Evolutionary conservation across 2,113 vertebrate genomes (phyloP).

Genomic region (Irena cyanogastra): DNA sequence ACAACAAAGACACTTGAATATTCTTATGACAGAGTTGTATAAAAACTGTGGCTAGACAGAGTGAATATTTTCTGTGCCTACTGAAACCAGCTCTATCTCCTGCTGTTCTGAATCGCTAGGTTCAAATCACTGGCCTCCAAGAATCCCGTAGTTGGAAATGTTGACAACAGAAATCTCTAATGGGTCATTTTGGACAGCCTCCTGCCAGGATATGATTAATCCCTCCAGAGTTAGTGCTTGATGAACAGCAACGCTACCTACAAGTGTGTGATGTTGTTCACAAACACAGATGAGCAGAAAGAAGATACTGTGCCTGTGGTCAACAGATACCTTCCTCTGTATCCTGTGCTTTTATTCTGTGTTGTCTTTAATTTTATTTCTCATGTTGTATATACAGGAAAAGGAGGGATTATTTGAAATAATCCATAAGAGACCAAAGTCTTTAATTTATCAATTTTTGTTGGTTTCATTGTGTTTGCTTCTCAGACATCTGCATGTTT

Average conservation of each 20-base stretch:
- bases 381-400: neutral
- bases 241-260: neutral
- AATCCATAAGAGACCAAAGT: neutral
- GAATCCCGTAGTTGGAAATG: neutral
- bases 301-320: neutral
- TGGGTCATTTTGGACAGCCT: constrained; percentile 37
- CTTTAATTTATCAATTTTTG: neutral
- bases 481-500: neutral
- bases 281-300: neutral
- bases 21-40: neutral
- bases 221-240: neutral
- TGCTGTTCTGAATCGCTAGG: constrained; percentile 42
- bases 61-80: neutral
- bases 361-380: neutral
- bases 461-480: neutral
- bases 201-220: constrained; percentile 28
- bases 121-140: constrained; percentile 21
- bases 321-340: neutral
- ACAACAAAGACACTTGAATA: neutral
- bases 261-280: neutral
- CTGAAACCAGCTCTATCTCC: neutral
- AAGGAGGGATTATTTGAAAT: neutral
- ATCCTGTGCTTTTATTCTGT: neutral
- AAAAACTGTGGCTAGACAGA: neutral
- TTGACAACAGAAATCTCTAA: neutral